These are phyloP conservation scores for Machimus atricapillus DNA, from an alignment of 2,888 invertebrate species.

Conservation along the genomic window DNA sequence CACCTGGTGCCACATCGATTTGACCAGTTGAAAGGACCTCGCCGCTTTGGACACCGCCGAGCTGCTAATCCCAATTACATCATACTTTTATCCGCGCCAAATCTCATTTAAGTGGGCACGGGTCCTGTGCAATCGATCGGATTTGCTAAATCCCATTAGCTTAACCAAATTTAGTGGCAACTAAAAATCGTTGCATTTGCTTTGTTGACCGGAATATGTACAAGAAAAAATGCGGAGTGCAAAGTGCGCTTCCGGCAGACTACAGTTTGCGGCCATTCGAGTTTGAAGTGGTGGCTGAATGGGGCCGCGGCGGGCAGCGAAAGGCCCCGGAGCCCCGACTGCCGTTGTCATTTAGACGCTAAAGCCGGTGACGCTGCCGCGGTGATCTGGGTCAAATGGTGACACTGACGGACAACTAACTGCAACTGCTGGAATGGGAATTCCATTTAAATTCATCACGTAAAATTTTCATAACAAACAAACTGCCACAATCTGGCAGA, in stretches of 20 bases:
- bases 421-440: neutral
- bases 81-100: neutral
- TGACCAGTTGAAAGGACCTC: neutral
- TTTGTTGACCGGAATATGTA: neutral
- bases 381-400: slow-evolving; percentile 19
- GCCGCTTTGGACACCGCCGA: neutral
- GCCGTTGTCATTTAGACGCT: neutral
- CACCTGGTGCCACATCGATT: neutral
- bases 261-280: neutral
- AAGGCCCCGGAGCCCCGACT: neutral
- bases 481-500: slow-evolving; percentile 8
- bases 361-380: neutral
- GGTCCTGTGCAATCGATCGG: neutral
- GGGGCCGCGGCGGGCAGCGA: neutral
- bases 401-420: slow-evolving; percentile 21
- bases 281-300: neutral
- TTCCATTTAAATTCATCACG: slow-evolving; percentile 20
- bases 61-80: slow-evolving; percentile 11
- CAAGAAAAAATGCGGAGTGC: neutral
- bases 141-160: neutral
- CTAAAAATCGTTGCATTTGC: neutral
- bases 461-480: slow-evolving; percentile 4
- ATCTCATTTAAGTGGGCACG: neutral
- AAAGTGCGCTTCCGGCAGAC: neutral
- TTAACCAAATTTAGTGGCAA: neutral